Conservation (phyloP, 2,797 vertebrate genomes). For the Clamator glandarius region DNA sequence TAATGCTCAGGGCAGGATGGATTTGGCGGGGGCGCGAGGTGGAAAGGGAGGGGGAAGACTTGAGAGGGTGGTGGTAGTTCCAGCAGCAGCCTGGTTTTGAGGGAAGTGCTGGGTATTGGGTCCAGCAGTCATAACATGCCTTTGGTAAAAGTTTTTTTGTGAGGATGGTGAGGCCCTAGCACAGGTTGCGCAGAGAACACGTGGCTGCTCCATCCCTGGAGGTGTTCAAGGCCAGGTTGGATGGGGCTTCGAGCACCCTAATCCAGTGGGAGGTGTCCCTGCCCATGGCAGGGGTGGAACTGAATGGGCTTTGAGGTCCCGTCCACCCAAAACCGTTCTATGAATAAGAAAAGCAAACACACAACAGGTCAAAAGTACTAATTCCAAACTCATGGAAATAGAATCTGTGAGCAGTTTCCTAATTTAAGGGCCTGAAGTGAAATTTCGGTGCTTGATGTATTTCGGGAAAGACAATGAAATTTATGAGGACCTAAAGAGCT, state of each 20-base stretch:
- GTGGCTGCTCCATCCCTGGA: too few relatives aligned
- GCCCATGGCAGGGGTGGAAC: too few relatives aligned
- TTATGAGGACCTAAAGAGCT: neutral
- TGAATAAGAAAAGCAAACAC: too few relatives aligned
- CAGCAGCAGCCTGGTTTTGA: rapidly evolving
- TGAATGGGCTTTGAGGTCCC: too few relatives aligned
- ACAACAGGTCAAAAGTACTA: rapidly evolving
- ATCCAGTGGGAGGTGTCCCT: too few relatives aligned
- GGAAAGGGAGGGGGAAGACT: neutral
- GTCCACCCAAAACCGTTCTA: too few relatives aligned
- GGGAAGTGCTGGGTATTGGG: rapidly evolving
- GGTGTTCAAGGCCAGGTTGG: too few relatives aligned
- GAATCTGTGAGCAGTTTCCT: rapidly evolving
- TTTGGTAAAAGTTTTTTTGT: too few relatives aligned
- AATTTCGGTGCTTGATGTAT: neutral
- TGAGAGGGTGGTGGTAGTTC: neutral
- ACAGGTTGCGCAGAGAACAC: too few relatives aligned
- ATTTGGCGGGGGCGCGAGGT: neutral
- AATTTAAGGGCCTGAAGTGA: rapidly evolving
- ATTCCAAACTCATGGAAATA: rapidly evolving
- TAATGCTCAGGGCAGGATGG: conserved; percentile 69
- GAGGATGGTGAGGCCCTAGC: too few relatives aligned
- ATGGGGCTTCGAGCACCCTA: too few relatives aligned
- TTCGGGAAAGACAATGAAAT: neutral
- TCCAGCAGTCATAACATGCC: rapidly evolving